These are phyloP conservation scores for Anser cygnoides DNA, from an alignment of 2,113 vertebrate species.

Conservation along the genomic window DNA sequence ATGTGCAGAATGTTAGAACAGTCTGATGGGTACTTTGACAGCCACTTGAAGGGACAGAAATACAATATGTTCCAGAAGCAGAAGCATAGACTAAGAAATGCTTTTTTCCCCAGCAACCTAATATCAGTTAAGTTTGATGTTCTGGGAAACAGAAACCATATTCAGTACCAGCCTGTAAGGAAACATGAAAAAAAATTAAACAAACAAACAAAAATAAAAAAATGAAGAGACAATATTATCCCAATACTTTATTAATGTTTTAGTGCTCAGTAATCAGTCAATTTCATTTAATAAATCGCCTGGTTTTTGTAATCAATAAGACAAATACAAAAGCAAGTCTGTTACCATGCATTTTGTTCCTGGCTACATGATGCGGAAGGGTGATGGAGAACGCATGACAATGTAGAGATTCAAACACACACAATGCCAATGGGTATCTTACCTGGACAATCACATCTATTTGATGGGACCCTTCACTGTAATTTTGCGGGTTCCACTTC, in stretches of 20 bases:
- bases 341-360: not conserved
- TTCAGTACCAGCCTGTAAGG: not conserved
- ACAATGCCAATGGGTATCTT: constrained; percentile 14
- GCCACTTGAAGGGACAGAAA: not conserved
- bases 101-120: not conserved
- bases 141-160: not conserved
- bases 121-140: not conserved
- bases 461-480: constrained; percentile 84
- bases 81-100: not conserved
- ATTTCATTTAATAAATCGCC: not conserved
- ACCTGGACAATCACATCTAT: constrained; percentile 91
- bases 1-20: not conserved
- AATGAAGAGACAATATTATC: not conserved
- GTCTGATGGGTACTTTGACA: not conserved
- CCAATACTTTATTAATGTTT: not conserved
- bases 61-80: not conserved
- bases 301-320: not conserved
- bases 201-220: not conserved
- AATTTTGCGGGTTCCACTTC: constrained; percentile 87
- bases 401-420: not conserved
- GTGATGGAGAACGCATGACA: not conserved
- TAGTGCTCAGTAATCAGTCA: not conserved
- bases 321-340: not conserved
- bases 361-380: not conserved
- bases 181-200: not conserved